phyloP scores from a whole-genome alignment of 2,113 vertebrate genomes.

The Capreolus pygargus region DNA sequence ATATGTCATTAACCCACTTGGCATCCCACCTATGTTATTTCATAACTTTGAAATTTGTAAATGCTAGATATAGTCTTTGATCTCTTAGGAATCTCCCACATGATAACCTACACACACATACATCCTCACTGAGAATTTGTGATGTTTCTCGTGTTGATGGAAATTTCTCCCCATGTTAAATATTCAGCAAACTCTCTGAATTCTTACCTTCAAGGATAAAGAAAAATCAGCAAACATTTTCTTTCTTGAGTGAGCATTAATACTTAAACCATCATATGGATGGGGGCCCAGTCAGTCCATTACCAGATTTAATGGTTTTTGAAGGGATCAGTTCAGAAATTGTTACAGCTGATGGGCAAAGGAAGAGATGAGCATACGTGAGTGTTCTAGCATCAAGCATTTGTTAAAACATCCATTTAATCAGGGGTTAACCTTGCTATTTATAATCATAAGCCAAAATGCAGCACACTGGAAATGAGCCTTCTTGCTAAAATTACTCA shows the following conservation, averaged over 20 bases:
- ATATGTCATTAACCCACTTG: neutral
- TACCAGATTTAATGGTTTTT: conserved; percentile 14
- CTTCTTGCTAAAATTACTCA: conserved; percentile 63
- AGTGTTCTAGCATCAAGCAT: neutral
- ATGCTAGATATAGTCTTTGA: neutral
- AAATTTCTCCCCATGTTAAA: neutral
- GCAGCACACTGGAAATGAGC: neutral
- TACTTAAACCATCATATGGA: neutral
- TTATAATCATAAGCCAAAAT: conserved; percentile 55
- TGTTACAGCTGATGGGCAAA: neutral
- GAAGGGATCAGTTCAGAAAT: conserved; percentile 29
- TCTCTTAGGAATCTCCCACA: neutral
- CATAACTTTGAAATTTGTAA: neutral
- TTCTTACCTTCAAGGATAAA: neutral
- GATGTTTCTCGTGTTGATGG: neutral
- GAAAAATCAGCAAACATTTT: neutral
- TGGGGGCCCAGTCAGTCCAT: neutral
- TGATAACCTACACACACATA: neutral
- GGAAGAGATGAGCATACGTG: conserved; percentile 3
- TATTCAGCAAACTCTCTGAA: neutral
- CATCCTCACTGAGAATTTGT: neutral
- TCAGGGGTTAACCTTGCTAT: conserved; percentile 41
- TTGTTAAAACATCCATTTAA: conserved; percentile 55
- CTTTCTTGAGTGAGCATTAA: conserved; percentile 22
- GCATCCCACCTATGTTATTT: neutral